Conservation (phyloP, 2,888 invertebrate species). For the Eristalis pertinax region DNA sequence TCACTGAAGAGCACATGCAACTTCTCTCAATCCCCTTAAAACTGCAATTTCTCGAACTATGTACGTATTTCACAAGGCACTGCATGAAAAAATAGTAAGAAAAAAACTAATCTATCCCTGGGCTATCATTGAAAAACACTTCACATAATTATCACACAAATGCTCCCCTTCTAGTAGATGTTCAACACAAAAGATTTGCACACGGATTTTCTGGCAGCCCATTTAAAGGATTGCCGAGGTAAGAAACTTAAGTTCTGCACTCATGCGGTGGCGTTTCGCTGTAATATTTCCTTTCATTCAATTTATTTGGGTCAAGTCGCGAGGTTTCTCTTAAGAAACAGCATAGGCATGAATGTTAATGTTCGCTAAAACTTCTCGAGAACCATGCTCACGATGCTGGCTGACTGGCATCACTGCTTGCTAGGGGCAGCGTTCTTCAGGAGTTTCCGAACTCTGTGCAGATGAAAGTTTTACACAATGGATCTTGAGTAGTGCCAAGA, state of each 20-base stretch:
- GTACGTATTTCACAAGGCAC: neutral
- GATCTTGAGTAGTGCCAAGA: constrained; percentile 12
- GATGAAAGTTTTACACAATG: constrained; percentile 55
- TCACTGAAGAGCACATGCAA: too few relatives aligned
- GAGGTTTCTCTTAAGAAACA: constrained; percentile 61
- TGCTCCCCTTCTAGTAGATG: constrained; percentile 5
- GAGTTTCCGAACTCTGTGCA: constrained; percentile 63
- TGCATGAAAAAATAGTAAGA: neutral
- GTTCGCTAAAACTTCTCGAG: constrained; percentile 34
- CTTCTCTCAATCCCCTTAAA: too few relatives aligned
- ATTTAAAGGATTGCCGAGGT: constrained; percentile 62
- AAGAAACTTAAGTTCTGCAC: constrained; percentile 48
- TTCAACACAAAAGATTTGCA: constrained; percentile 24
- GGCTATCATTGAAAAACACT: constrained; percentile 64
- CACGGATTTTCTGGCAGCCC: constrained; percentile 15
- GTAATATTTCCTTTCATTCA: constrained; percentile 60
- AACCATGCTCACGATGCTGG: neutral
- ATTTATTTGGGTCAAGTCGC: constrained; percentile 65
- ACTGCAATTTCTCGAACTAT: too few relatives aligned
- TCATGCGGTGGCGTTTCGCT: constrained; percentile 33
- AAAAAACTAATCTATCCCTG: constrained; percentile 17
- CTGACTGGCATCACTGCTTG: neutral
- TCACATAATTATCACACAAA: constrained; percentile 61
- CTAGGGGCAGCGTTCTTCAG: constrained; percentile 40
- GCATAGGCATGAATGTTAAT: constrained; percentile 57